Percentiles rank a stretch among this genome's conserved stretches.
Evolutionary conservation across 2,888 invertebrate genomes (phyloP).

Genomic region (Xanthorhoe spadicearia): DNA sequence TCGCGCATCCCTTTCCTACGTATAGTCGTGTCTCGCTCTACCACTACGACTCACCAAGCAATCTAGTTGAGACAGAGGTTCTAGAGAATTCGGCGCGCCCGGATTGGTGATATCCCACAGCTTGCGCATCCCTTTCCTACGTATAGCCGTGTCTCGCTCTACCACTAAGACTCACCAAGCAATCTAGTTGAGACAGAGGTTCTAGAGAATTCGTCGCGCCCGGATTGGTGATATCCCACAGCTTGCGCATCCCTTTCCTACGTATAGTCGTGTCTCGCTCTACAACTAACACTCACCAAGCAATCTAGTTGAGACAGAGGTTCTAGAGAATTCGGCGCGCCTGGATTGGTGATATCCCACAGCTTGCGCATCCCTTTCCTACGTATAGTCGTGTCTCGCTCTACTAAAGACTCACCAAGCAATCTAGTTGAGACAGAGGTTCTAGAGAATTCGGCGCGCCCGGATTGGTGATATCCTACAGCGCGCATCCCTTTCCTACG

Average conservation of each 20-base stretch:
- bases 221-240: conserved; percentile 98
- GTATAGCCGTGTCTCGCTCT: conserved; percentile 98
- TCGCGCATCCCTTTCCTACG: conserved; percentile 99
- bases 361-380: too few species aligned
- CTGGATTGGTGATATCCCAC: too few species aligned
- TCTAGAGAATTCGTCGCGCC: too few species aligned
- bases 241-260: conserved; percentile 99
- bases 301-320: too few species aligned
- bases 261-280: conserved; percentile 97
- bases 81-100: conserved; percentile 92
- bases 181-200: too few species aligned
- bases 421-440: conserved; percentile 95
- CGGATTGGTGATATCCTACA: conserved; percentile 97
- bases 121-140: conserved; percentile 99
- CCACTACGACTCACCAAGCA: conserved; percentile 89
- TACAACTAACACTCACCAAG: too few species aligned
- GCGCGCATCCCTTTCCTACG: conserved; percentile 98
- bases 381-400: too few species aligned
- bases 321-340: too few species aligned
- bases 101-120: conserved; percentile 97
- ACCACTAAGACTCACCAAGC: too few species aligned
- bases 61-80: conserved; percentile 95
- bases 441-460: conserved; percentile 93
- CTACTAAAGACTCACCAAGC: conserved; percentile 87
- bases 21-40: conserved; percentile 97